Conservation (phyloP, 1,140 invertebrate species). For the Diorhabda carinulata region DNA sequence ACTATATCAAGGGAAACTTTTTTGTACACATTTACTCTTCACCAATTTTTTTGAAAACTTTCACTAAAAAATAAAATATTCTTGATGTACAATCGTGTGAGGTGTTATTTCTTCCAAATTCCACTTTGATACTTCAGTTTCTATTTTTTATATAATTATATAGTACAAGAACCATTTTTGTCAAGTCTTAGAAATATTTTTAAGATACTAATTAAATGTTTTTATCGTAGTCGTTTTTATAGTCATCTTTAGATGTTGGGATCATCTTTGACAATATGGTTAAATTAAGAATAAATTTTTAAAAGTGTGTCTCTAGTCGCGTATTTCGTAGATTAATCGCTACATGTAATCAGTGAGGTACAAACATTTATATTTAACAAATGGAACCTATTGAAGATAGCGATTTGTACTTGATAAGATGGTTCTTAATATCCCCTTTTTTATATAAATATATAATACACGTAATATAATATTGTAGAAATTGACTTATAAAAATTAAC, state of each 20-base stretch:
- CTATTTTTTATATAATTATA: no score
- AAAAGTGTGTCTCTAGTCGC: not conserved
- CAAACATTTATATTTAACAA: not conserved
- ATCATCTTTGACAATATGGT: slow-evolving; percentile 7
- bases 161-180: not conserved
- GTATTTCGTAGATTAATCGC: not conserved
- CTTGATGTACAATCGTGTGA: no score
- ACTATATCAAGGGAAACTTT: no score
- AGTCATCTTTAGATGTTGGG: slow-evolving; percentile 7
- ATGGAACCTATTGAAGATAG: not conserved
- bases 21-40: no score
- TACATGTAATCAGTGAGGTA: not conserved
- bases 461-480: no score
- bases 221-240: not conserved
- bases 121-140: no score
- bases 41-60: no score
- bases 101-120: no score
- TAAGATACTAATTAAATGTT: not conserved
- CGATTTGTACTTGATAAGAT: not conserved
- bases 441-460: no score
- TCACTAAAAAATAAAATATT: no score
- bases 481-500: no score
- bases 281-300: not conserved
- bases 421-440: not conserved
- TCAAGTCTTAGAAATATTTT: not conserved